These are phyloP conservation scores for Anisognathus igniventris DNA, from an alignment of 2,797 vertebrate genomes.

Conservation along the genomic window DNA sequence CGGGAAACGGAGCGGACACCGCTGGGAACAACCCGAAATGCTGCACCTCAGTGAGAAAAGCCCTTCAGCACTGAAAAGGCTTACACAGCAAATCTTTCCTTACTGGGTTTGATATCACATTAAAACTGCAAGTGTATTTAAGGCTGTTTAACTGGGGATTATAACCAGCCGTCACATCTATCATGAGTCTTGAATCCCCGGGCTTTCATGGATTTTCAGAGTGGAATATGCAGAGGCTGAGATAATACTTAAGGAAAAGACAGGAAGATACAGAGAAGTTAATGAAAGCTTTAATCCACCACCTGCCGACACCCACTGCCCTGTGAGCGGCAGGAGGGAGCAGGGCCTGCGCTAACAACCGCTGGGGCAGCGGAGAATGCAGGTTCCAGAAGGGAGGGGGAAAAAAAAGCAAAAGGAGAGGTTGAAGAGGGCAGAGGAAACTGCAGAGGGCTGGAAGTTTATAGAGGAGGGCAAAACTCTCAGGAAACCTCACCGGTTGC, in stretches of 20 bases:
- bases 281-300: neutral
- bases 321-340: neutral
- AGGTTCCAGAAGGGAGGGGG: neutral
- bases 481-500: neutral
- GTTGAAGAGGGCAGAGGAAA: neutral
- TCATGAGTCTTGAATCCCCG: neutral
- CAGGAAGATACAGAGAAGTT: neutral
- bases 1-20: accelerated
- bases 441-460: neutral
- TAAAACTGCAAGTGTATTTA: neutral
- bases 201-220: neutral
- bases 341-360: neutral
- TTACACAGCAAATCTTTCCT: accelerated
- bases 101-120: too few relatives aligned
- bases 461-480: neutral
- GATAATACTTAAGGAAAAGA: neutral
- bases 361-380: neutral
- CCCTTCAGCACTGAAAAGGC: neutral
- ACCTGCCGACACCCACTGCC: neutral
- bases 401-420: neutral
- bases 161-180: neutral
- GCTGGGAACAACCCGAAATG: accelerated
- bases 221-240: neutral
- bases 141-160: neutral
- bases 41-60: accelerated